Percentiles rank a stretch among this genome's conserved stretches.
These are phyloP conservation scores for Nyleta sp. DNA, from an alignment of 2,888 invertebrate species.

Conservation along the genomic window DNA sequence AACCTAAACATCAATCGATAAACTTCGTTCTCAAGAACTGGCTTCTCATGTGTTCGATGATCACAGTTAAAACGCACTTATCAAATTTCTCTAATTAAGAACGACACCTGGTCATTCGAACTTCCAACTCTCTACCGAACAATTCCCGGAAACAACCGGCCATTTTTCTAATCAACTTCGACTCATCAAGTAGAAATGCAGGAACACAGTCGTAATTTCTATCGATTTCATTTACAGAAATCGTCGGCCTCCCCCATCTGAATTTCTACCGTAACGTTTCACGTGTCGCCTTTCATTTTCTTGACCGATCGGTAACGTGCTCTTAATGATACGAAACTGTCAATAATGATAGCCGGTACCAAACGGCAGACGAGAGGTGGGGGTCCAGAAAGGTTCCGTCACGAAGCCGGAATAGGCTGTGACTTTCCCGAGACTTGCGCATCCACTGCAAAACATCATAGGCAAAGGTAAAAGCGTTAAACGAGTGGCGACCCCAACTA, in stretches of 20 bases:
- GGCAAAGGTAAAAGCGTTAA: slow-evolving; percentile 72
- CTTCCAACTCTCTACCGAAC: slow-evolving; percentile 12
- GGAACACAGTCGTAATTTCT: slow-evolving; percentile 16
- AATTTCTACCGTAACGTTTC: slow-evolving; percentile 8
- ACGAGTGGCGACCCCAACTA: slow-evolving; percentile 76
- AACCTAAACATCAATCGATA: too few relatives aligned
- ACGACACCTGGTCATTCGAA: neutral
- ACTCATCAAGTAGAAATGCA: slow-evolving; percentile 23
- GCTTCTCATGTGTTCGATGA: too few relatives aligned
- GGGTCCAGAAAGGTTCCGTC: slow-evolving; percentile 38
- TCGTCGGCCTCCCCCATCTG: neutral
- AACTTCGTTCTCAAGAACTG: too few relatives aligned
- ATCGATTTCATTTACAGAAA: slow-evolving; percentile 28
- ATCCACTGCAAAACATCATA: slow-evolving; percentile 51
- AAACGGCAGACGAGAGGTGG: neutral
- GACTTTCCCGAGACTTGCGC: slow-evolving; percentile 58
- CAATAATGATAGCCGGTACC: slow-evolving; percentile 34
- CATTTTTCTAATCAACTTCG: slow-evolving; percentile 22
- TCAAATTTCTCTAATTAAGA: slow-evolving; percentile 24
- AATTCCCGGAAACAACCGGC: slow-evolving; percentile 12
- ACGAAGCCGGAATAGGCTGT: slow-evolving; percentile 50
- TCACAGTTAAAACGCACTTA: neutral
- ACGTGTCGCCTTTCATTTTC: slow-evolving; percentile 21
- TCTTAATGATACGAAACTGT: slow-evolving; percentile 39
- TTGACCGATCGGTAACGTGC: slow-evolving; percentile 15